Conservation (phyloP, 2,113 vertebrate genomes). For the Phylloscopus trochiloides region DNA sequence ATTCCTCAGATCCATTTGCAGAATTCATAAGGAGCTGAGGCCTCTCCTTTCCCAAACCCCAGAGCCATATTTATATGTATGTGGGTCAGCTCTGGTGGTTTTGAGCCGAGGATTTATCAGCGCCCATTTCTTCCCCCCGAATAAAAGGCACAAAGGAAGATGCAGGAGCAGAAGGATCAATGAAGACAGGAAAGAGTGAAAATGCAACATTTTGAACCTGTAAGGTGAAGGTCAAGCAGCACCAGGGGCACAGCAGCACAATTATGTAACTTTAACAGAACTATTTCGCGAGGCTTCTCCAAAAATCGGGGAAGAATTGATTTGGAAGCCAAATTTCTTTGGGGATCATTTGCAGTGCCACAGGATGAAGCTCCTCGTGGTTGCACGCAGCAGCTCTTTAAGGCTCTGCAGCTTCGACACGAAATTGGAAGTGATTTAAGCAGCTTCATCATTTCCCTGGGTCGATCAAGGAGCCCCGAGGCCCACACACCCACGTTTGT, state of each 20-base stretch:
- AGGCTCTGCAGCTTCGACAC: background rate
- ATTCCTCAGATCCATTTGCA: background rate
- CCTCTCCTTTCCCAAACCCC: background rate
- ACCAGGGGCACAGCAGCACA: background rate
- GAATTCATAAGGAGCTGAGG: background rate
- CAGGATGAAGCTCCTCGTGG: rapidly evolving
- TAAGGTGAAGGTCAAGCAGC: background rate
- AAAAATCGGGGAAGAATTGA: background rate
- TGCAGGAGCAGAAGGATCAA: background rate
- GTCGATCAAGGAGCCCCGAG: background rate
- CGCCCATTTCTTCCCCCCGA: background rate
- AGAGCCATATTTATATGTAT: background rate
- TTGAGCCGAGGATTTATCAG: background rate
- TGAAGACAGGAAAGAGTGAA: background rate
- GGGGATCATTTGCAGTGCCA: background rate
- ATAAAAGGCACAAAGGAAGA: background rate
- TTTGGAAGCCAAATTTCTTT: background rate
- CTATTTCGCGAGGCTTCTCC: background rate
- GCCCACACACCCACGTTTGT: background rate
- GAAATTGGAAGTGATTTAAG: background rate
- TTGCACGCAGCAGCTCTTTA: background rate
- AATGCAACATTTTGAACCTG: background rate
- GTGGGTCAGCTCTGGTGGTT: background rate
- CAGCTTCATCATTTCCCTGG: background rate
- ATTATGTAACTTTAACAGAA: background rate